Evolutionary conservation across 1,140 invertebrate genomes (phyloP), one percentile per base, ranked within the genome.

Genomic region (Octopus sinensis): DNA sequence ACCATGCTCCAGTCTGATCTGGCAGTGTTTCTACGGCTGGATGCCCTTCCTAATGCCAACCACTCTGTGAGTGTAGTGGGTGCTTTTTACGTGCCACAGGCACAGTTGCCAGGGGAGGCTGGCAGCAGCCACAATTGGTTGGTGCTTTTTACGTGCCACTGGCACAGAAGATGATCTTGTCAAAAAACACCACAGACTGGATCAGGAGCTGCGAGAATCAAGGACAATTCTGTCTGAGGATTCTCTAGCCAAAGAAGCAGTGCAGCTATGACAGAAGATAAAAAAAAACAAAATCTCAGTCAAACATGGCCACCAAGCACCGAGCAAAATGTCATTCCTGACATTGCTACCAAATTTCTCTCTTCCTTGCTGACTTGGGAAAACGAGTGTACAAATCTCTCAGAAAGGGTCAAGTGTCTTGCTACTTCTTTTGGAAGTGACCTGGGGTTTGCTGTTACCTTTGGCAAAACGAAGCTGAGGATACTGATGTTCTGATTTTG

Each of bases 241-340:
- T 30, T 30, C 68, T 43, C 30, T 80, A 12, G 68, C 73, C 23
- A 71, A 79, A 82, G 77, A 53, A 79, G 53, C 62, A 17, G 13
- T 83, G 56, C 81, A 76, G 75, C 62, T 81, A 71, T 6, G 53
- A 10, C 7, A 73, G 78, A 5, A 79, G 54, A 82, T 83, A 23
- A 83, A 83, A 43, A 77, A 2, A 43, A 43, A 1, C 30, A 43
- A 43, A 2, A 43, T 43, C 30, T 43, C 30, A 43, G 2, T 43
- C 30, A 43, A 43, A 43, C 30, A 43, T 43, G 30, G 30, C 30
- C 2, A 43, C 30, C 30, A 43, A 43, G 30, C 53, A 76, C 82
- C 51, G 75, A 79, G n/a, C 10, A 78, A 78, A 6, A 62, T 54
- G 52, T 79, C 77, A 56, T 62, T 62, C 56, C 56, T 3, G 56